Evolutionary conservation across 2,888 invertebrate species (phyloP), one percentile per base, ranked within the genome.

Genomic region (Hirtodrosophila cameraria): DNA sequence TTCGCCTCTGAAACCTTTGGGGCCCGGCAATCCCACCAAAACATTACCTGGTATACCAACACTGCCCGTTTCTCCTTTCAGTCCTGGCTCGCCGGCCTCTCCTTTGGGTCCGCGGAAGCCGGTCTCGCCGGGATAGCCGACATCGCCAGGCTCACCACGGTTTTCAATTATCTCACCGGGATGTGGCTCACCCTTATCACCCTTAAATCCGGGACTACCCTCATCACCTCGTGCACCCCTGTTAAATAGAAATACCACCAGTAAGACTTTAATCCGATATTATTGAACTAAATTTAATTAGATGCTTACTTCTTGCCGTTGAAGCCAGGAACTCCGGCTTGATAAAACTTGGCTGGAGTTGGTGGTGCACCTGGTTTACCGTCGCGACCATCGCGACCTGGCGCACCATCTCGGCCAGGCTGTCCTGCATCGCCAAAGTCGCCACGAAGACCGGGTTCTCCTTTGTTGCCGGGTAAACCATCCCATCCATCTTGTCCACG

Each of bases 1-100:
- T 39, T 93, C 89, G 25, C 96, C 96, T 1, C 92, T 90, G 67
- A 92, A 92, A 2, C 96, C 96, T 89, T 94, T 95, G 7, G 91
- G 87, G 11, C 96, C 96, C 20, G 89, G 75, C 0, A 91, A 89
- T 15, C 95, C 95, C 8, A 61, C 50, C 2, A 88, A 33, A 55
- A 92, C 88, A 6, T 85, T 87, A 31, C 94, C 94, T 4, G 91
- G 89, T 0, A 86, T 46, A n/a, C 94, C 93, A 0, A 89, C 41
- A 13, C 89, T 84, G 1, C 94, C 94, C 45, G 89, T 88, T 27
- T 91, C 90, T n/a, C 95, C 95, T 35, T 81, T 74, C 66, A 89
- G 91, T 2, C 93, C 96, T 5, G 84, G 87, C 1, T 91, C 89
- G 2, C 95, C 95, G 3, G 70, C 58, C 23, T 89, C 88, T 2